Base-by-base conservation (phyloP, 2,113 vertebrate species). In the Panthera uncia region DNA sequence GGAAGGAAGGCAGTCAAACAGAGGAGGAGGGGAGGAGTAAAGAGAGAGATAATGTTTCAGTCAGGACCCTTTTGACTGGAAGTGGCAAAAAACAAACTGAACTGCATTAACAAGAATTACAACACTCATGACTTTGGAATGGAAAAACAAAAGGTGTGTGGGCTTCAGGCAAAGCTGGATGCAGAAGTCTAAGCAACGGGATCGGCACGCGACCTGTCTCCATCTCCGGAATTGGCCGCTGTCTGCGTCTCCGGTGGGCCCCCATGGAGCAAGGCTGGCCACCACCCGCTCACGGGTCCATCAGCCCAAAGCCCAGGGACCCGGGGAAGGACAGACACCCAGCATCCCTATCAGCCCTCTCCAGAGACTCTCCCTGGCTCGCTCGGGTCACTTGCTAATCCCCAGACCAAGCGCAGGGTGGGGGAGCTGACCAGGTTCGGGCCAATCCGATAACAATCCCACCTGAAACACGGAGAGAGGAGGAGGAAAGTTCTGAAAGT, bases 151-250 rank as follows among this genome's bases (percentile, higher is more conserved):
- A 29, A 63, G 29, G 14, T 4, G 12, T 2, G 5, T 1, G 14
- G 48, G 10, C n/a, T 86, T 45, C 36, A 23, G 36, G 82, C 69
- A 19, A 66, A 81, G 36, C 27, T 4, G 7, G 27, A 25, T 8
- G n/a, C 33, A 31, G 19, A 25, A 2, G 13, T 73, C 4, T 1
- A 11, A 16, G 21, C 55, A 14, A 0, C 0, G 50, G 27, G 2
- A 33, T 15, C 7, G 0, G 38, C 9, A 4, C 13, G 3, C 5
- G 0, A 0, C 7, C n/a, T 48, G 7, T 6, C 71, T 31, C 23
- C 23, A 0, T 16, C 18, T 71, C 68, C 21, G 6, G 5, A 1
- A 13, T 0, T 45, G 0, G 25, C 78, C 2, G 55, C 3, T 14
- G 19, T 38, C 61, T 0, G 9, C 45, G 1, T 25, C n/a, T 33